Base-by-base conservation (phyloP, 2,113 vertebrate species). In the Pomatostomus ruficeps region DNA sequence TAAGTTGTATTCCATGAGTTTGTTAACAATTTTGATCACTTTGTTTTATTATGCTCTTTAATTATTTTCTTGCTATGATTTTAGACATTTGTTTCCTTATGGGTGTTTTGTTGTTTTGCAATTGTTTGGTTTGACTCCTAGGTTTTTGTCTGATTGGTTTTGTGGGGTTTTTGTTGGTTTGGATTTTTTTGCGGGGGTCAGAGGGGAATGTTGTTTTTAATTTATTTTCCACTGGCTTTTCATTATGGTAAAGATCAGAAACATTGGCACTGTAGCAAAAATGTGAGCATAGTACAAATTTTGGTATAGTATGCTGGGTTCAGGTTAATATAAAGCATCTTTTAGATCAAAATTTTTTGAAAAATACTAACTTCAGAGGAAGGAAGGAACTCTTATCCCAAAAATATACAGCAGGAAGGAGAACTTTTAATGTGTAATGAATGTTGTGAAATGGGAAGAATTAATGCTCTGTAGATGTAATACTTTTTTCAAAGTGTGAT, bases 121-220 rank as follows among this genome's bases (percentile, higher is more conserved):
- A 1, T 61, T 40, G 9, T 72, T 73, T 58, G 11, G 5, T 72
- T 66, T 58, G 28, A 16, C 58, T 66, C 6, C 25, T 58, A 11
- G 1, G 4, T 6, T 67, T 81, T 59, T 59, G 11, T n/a, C 78
- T 65, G 21, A 6, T 45, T 77, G 14, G 4, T n/a, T 65, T 65
- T 35, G 7, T 52, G 31, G 3, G 9, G 2, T 14, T 63, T 78
- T 42, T 63, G 13, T 22, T 72, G 6, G 10, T 42, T 36, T 51
- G 26, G 21, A 1, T 0, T 10, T 58, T 38, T 55, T 78, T 11
- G 2, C 17, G 26, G 5, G 8, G 18, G 14, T 8, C 54, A 61
- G 45, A 51, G 23, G 5, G 10, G 35, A 18, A 4, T n/a, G 0
- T 2, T 40, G 4, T 8, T 45, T 11, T 31, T 36, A 7, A 67